Percentiles rank a stretch among this genome's conserved stretches.
Evolutionary conservation across 2,113 vertebrate species (phyloP).

Genomic region (Cynopterus brachyotis): DNA sequence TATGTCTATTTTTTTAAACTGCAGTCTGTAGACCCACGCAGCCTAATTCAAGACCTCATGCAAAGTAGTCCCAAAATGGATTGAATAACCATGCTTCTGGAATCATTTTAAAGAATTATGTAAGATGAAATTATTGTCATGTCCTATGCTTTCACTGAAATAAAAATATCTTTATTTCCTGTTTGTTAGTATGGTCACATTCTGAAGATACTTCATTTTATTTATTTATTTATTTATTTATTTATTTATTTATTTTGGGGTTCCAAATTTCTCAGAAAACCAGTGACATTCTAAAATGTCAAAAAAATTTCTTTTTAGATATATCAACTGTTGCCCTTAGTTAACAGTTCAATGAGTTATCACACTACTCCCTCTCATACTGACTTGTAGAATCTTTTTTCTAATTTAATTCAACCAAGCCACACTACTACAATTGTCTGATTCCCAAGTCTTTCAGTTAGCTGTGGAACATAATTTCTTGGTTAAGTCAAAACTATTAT

Average conservation of each 20-base stretch:
- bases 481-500: conserved; percentile 80
- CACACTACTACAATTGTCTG: conserved; percentile 73
- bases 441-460: conserved; percentile 71
- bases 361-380: conserved; percentile 55
- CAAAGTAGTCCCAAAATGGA: background rate
- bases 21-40: background rate
- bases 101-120: background rate
- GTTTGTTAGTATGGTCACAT: conserved; percentile 84
- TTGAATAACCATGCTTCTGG: background rate
- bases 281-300: conserved; percentile 78
- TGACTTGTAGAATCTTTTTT: conserved; percentile 76
- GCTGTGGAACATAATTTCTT: conserved; percentile 66
- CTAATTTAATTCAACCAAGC: conserved; percentile 80
- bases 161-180: conserved; percentile 73
- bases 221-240: too few relatives aligned
- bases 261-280: conserved; percentile 85
- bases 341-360: conserved; percentile 88
- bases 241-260: conserved; percentile 80
- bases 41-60: background rate
- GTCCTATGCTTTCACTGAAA: background rate
- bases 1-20: background rate
- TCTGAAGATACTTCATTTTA: conserved; percentile 86
- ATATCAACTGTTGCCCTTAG: conserved; percentile 89
- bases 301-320: conserved; percentile 86
- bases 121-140: background rate